Evolutionary conservation across 2,888 invertebrate genomes (phyloP), one percentile per base, ranked within the genome.

Genomic region (Hemicrepidius hirtus): DNA sequence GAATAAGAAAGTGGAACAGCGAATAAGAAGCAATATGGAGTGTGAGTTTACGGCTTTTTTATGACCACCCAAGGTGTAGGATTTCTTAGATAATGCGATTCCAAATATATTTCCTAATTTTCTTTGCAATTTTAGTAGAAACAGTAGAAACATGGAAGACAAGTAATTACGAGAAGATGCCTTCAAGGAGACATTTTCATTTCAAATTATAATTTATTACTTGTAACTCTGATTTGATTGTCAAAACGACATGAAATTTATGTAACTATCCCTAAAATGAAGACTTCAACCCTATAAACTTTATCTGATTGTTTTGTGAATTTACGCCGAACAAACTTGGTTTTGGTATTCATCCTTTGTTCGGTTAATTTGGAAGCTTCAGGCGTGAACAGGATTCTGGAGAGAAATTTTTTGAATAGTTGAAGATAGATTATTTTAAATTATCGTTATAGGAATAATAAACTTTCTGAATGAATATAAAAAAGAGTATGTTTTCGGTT

Each of bases 61-160:
- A 49, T 49, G 49, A 49, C 20, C 49, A 21, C 21, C 21, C 20
- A 9, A 21, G 20, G 49, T 49, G 49, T 49, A 49, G 20, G 49
- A 49, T 49, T 49, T 49, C 21, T 49, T 1, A 49, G 21, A 21
- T 3, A 49, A 49, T 21, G 12, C 18, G 49, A 12, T 49, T 49
- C 21, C 49, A 49, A 49, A 49, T 49, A 49, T 21, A 49, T 20
- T 21, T 49, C 12, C 21, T 49, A 49, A 49, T 49, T 49, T 49
- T 46, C 49, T 16, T 44, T 16, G 10, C 20, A 49, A 12, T 20
- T 21, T 49, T 9, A 49, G 21, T 2, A 21, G 49, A 21, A 21
- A 18, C 18, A 9, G 13, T n/a, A 10, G 18, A 10, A 9, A 16
- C 44, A 4, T 18, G 18, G 13, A n/a, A 18, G 16, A 13, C 18